Conservation (phyloP, 2,797 vertebrate species). For the Xerus rutilus region DNA sequence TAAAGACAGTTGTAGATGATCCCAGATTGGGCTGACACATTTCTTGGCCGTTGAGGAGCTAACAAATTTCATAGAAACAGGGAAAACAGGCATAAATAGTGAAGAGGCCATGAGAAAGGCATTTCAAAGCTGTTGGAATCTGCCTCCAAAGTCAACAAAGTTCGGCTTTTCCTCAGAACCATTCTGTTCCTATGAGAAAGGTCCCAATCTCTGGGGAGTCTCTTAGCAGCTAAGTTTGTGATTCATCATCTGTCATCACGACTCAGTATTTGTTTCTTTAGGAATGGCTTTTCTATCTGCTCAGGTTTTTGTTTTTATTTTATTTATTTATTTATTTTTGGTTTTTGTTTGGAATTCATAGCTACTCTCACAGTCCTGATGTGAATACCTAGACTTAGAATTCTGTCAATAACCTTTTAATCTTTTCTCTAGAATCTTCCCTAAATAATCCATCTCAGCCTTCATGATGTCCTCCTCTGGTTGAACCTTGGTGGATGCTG, state of each 20-base stretch:
- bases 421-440: background rate
- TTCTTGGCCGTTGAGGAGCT: conserved; percentile 69
- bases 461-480: background rate
- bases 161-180: conserved; percentile 54
- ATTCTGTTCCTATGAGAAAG: conserved; percentile 67
- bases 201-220: conserved; percentile 49
- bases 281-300: conserved; percentile 23
- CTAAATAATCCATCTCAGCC: background rate
- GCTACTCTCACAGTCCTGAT: background rate
- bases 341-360: background rate
- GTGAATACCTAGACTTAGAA: background rate
- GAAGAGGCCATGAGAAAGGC: conserved; percentile 76
- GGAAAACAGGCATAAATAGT: conserved; percentile 82
- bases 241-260: conserved; percentile 37
- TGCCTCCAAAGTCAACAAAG: conserved; percentile 79
- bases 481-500: background rate
- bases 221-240: conserved; percentile 65
- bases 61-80: conserved; percentile 83
- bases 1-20: conserved; percentile 74
- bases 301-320: background rate
- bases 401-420: conserved; percentile 32
- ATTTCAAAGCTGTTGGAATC: conserved; percentile 63
- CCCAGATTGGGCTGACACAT: conserved; percentile 77
- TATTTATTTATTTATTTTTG: background rate
- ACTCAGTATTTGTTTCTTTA: conserved; percentile 38